Evolutionary conservation across 2,113 vertebrate species (phyloP).

Genomic region (Trogon melanurus): DNA sequence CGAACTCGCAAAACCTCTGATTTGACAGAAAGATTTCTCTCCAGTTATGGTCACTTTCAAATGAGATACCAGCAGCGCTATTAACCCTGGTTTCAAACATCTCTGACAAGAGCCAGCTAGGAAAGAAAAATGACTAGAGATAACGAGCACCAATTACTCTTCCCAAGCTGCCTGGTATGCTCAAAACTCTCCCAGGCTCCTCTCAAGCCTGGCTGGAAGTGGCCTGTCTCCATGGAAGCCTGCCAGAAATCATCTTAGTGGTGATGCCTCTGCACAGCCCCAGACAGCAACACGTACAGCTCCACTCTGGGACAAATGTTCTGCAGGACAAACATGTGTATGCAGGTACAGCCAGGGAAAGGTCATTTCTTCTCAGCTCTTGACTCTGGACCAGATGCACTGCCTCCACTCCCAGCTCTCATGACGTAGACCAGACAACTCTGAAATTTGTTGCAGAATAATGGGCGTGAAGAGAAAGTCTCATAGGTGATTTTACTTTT

Average conservation of each 20-base stretch:
- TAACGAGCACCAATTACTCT: neutral
- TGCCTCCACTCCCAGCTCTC: neutral
- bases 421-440: neutral
- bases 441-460: neutral
- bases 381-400: neutral
- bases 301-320: neutral
- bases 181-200: neutral
- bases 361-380: neutral
- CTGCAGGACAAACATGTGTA: neutral
- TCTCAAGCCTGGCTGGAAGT: neutral
- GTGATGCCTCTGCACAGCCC: neutral
- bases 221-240: neutral
- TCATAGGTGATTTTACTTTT: neutral
- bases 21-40: neutral
- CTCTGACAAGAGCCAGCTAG: neutral
- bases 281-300: accelerated
- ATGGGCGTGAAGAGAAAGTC: neutral
- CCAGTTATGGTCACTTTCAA: neutral
- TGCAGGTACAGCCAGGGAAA: neutral
- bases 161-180: neutral
- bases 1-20: neutral
- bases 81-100: neutral
- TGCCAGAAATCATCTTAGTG: neutral
- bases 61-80: neutral
- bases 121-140: neutral